Evolutionary conservation across 2,113 vertebrate species (phyloP).

Genomic region (Xiphorhynchus elegans): DNA sequence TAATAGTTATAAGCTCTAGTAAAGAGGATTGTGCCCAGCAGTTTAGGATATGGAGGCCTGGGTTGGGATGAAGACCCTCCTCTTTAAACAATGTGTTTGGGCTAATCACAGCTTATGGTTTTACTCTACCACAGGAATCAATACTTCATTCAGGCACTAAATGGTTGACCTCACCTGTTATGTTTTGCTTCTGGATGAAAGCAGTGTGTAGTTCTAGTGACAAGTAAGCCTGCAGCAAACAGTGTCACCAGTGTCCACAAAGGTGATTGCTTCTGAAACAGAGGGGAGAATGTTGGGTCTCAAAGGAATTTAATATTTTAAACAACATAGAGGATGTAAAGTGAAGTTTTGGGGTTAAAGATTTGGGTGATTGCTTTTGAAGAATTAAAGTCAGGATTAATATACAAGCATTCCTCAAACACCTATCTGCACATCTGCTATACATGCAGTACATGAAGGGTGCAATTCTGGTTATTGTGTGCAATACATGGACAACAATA

Average conservation of each 20-base stretch:
- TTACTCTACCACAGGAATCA: neutral
- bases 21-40: neutral
- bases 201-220: neutral
- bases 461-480: neutral
- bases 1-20: fast-evolving
- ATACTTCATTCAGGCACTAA: neutral
- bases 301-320: neutral
- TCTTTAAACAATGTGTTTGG: neutral
- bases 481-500: neutral
- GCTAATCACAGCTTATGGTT: neutral
- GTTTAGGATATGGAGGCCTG: neutral
- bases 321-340: neutral
- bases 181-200: neutral
- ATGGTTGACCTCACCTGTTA: neutral
- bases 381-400: neutral
- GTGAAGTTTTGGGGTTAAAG: neutral
- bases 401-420: neutral
- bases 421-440: neutral
- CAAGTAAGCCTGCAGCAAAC: neutral
- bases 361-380: neutral
- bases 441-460: neutral
- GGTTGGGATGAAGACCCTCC: neutral
- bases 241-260: neutral
- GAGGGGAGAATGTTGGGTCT: neutral
- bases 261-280: neutral